A percentile compares a stretch with the other conserved stretches of the same genome.
Evolutionary conservation across 2,797 vertebrate species (phyloP).

Genomic region (Agapornis canus): DNA sequence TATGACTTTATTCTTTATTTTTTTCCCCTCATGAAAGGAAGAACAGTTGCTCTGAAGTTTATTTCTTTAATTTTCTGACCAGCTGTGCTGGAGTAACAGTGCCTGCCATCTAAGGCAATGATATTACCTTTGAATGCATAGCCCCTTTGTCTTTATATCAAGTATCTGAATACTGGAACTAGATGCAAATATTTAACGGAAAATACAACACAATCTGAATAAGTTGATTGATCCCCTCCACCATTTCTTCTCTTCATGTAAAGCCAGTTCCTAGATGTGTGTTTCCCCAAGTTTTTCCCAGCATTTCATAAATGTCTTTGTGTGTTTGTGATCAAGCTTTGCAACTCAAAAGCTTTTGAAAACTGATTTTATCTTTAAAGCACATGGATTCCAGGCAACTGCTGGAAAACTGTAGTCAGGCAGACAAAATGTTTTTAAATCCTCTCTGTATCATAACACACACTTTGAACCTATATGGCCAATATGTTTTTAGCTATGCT

Average conservation of each 20-base stretch:
- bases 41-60: neutral
- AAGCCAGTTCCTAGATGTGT: neutral
- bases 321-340: neutral
- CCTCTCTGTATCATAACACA: neutral
- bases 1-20: neutral
- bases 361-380: neutral
- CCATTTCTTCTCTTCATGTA: neutral
- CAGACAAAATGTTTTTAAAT: neutral
- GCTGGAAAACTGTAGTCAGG: neutral
- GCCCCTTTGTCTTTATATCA: neutral
- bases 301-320: neutral
- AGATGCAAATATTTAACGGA: neutral
- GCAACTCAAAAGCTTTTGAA: neutral
- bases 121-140: neutral
- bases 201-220: neutral
- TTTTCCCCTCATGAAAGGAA: neutral
- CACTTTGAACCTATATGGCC: neutral
- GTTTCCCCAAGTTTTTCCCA: neutral
- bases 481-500: neutral
- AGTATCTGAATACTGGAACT: neutral
- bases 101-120: neutral
- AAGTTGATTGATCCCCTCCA: neutral
- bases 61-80: neutral
- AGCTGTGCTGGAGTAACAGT: neutral
- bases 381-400: neutral